Percentiles rank a stretch among this genome's conserved stretches.
phyloP scores from a whole-genome alignment of 2,113 vertebrate genomes.

The Megaptera novaeangliae region DNA sequence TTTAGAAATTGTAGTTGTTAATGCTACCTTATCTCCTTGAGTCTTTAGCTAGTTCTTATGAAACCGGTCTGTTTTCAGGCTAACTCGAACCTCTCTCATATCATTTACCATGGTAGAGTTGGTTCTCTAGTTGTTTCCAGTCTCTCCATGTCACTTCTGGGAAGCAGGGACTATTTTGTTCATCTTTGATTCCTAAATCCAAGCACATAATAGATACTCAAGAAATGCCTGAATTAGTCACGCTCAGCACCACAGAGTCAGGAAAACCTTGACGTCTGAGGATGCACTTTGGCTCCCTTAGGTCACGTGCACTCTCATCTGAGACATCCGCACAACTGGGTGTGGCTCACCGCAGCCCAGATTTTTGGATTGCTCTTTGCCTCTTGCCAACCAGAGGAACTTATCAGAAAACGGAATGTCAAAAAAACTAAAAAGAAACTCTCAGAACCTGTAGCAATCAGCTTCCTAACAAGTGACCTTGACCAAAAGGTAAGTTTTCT shows the following conservation, averaged over 20 bases:
- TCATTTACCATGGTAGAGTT: neutral
- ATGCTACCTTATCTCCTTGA: neutral
- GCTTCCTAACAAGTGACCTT: slow-evolving; percentile 84
- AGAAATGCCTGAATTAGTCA: fast-evolving
- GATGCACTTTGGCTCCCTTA: slow-evolving; percentile 46
- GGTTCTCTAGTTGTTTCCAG: neutral
- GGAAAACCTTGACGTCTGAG: neutral
- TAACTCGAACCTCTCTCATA: fast-evolving
- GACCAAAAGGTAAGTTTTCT: slow-evolving; percentile 86
- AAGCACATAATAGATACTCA: neutral
- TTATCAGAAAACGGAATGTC: slow-evolving; percentile 83
- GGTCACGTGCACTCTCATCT: slow-evolving; percentile 91
- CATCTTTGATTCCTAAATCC: neutral
- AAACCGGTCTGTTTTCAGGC: neutral
- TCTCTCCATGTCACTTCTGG: neutral
- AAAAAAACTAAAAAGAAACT: slow-evolving; percentile 61
- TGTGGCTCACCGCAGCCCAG: slow-evolving; percentile 95
- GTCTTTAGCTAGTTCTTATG: neutral
- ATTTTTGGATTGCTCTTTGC: slow-evolving; percentile 95
- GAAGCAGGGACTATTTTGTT: neutral
- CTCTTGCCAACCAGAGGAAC: slow-evolving; percentile 87
- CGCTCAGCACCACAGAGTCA: neutral
- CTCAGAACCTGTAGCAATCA: slow-evolving; percentile 67
- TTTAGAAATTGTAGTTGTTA: neutral
- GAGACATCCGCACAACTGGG: slow-evolving; percentile 95